Evolutionary conservation across 2,888 invertebrate species (phyloP), one percentile per base, ranked within the genome.

Genomic region (Noctua pronuba): DNA sequence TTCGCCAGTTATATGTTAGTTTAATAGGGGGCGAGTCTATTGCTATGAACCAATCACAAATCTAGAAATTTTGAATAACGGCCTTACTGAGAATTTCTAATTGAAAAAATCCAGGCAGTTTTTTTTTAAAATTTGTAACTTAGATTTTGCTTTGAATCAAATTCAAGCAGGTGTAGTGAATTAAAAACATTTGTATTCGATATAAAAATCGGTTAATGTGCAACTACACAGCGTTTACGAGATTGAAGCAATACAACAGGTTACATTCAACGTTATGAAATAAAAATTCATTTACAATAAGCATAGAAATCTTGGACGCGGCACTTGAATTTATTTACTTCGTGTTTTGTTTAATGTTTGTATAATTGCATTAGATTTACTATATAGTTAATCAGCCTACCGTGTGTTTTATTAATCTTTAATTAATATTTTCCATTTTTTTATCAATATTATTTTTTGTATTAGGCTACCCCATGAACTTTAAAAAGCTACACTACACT

Each of bases 211-310:
- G 78, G 76, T 76, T 88, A 88, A 89, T 84, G 83, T 85, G 80
- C 88, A 88, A 86, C 85, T 89, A 86, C 85, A 81, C 66, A 80
- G 74, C 85, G 81, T 86, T 88, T 89, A 88, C 82, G 82, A 86
- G 88, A 86, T 85, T 85, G 87, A 88, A 87, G 91, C 90, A 88
- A 90, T 72, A 81, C 91, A 92, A 91, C 92, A 87, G 90, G 92
- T 92, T 91, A 89, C 89, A 86, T 84, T 87, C 86, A 80, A 84
- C 86, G 85, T 90, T 91, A 91, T 88, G 89, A 91, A 91, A 92
- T 90, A 91, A 92, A 90, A 92, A 92, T 87, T 87, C 86, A 88
- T 88, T 88, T 86, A 76, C 79, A 77, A 74, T 58, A 80, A 90
- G 72, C 77, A 70, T 70, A 67, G 77, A 88, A 80, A 10, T 35